phyloP scores from a whole-genome alignment of 1,140 invertebrate genomes.

The Metopolophium dirhodum region DNA sequence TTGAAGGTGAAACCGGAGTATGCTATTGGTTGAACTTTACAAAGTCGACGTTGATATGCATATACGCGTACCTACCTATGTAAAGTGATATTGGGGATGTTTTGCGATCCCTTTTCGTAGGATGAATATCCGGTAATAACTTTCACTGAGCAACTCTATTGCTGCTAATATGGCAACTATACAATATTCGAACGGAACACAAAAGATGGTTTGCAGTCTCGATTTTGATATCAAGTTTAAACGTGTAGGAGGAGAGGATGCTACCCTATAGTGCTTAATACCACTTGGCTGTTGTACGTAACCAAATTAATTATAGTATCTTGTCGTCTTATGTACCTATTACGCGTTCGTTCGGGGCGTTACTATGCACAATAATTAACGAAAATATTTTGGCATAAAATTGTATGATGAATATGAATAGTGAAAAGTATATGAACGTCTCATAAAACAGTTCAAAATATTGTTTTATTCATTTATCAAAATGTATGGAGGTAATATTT shows the following conservation, averaged over 20 bases:
- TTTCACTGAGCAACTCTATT: neutral
- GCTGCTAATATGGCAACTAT: neutral
- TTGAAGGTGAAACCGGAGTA: neutral
- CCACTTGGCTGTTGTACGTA: neutral
- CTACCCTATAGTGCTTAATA: neutral
- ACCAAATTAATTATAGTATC: conserved; percentile 12
- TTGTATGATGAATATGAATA: neutral
- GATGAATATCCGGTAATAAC: conserved; percentile 9
- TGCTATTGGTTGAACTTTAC: neutral
- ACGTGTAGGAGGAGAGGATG: neutral
- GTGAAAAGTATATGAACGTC: neutral
- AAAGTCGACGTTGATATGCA: neutral
- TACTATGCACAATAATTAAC: neutral
- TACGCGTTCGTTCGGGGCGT: neutral
- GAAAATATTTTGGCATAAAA: neutral
- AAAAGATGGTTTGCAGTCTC: neutral
- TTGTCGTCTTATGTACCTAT: neutral
- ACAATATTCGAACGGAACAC: neutral
- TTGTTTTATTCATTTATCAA: neutral
- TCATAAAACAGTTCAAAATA: neutral
- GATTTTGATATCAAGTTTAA: neutral
- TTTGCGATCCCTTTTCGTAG: neutral
- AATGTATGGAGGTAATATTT: neutral
- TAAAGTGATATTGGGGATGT: neutral
- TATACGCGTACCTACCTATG: neutral